These are phyloP conservation scores for Pteronotus mesoamericanus DNA, from an alignment of 2,797 vertebrate genomes.

Conservation along the genomic window DNA sequence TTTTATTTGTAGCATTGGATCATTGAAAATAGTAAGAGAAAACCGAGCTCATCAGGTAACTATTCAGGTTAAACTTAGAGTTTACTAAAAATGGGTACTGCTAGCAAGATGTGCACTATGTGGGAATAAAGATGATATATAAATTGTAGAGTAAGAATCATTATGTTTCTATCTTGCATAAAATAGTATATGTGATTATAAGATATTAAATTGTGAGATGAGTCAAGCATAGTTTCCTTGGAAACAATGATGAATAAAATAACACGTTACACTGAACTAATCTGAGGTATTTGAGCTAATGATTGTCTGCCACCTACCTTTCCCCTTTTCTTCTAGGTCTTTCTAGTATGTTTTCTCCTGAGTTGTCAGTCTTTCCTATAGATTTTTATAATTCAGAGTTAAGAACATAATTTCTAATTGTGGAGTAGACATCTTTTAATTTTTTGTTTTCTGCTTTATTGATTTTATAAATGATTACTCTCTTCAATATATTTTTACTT, in stretches of 20 bases:
- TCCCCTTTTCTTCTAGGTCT: background rate
- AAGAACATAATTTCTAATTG: slow-evolving; percentile 3
- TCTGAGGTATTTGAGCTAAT: slow-evolving; percentile 25
- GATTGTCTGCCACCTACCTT: slow-evolving; percentile 15
- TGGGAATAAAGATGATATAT: background rate
- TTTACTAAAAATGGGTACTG: background rate
- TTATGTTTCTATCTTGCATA: background rate
- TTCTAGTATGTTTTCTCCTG: background rate
- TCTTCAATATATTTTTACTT: background rate
- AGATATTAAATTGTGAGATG: background rate
- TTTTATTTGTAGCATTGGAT: background rate
- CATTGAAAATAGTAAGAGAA: slow-evolving; percentile 21
- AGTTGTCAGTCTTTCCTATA: background rate
- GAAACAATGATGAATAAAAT: slow-evolving; percentile 55
- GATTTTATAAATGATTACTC: background rate
- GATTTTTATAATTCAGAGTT: background rate
- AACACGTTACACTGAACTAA: slow-evolving; percentile 30
- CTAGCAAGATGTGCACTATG: background rate
- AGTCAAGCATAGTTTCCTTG: slow-evolving; percentile 47
- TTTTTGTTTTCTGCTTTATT: background rate
- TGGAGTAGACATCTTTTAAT: background rate
- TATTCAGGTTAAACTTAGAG: background rate
- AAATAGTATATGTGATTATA: background rate
- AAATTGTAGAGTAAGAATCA: background rate
- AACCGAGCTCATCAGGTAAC: background rate